These are phyloP conservation scores for Ammodytes dubius DNA, from an alignment of 2,113 vertebrate genomes.

Conservation along the genomic window DNA sequence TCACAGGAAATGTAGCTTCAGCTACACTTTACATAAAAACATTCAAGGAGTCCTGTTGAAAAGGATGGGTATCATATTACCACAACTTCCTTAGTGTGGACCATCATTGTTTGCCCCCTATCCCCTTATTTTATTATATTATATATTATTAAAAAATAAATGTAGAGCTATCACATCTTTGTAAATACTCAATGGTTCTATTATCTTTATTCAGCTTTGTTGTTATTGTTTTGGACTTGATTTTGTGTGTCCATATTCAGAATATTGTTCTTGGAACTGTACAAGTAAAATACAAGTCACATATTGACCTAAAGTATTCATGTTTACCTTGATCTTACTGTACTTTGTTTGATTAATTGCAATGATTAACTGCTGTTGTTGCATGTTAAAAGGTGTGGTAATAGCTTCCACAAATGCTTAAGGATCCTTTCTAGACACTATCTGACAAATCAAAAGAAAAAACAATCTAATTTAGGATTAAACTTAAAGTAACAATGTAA, in stretches of 20 bases:
- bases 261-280: no score
- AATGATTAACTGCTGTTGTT: not conserved
- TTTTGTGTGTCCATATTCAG: no score
- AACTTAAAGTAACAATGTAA: not conserved
- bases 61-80: no score
- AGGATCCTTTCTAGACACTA: not conserved
- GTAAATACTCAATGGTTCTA: no score
- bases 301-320: not conserved
- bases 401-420: not conserved
- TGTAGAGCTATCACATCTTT: no score
- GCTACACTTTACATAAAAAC: not conserved
- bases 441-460: not conserved
- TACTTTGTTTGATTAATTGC: not conserved
- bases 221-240: no score
- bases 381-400: not conserved
- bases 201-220: no score
- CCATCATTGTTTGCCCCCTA: not conserved
- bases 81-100: not conserved
- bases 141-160: no score
- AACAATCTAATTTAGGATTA: not conserved
- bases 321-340: not conserved
- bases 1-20: not conserved
- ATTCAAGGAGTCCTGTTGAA: not conserved
- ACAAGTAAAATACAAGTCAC: no score
- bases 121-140: not conserved